A percentile compares a stretch with the other conserved stretches of the same genome.
phyloP scores from a whole-genome alignment of 2,113 vertebrate genomes.

The Smithornis capensis region DNA sequence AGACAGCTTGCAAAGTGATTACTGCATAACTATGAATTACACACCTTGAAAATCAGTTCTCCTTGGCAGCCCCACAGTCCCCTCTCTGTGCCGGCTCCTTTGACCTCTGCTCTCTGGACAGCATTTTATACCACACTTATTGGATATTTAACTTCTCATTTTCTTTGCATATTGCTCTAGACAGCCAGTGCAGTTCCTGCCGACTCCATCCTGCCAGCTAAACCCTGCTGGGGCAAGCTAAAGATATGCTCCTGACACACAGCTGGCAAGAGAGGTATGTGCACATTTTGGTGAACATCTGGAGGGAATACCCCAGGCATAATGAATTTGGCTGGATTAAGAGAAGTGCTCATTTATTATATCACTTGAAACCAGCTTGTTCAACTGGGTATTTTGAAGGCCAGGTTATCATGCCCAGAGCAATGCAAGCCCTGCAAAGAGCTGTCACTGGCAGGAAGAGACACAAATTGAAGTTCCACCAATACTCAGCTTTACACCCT shows the following conservation, averaged over 20 bases:
- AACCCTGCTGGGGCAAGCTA: not conserved
- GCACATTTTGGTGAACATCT: not conserved
- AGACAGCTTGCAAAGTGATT: slow-evolving; percentile 13
- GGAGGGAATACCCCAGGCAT: slow-evolving; percentile 19
- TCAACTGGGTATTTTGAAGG: not conserved
- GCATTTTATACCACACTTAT: not conserved
- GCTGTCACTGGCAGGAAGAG: not conserved
- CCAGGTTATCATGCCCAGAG: not conserved
- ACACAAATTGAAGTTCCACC: not conserved
- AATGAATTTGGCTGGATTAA: not conserved
- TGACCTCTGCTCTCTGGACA: slow-evolving; percentile 26
- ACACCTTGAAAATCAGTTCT: slow-evolving; percentile 2
- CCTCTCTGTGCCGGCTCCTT: not conserved
- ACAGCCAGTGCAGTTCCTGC: not conserved
- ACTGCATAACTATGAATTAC: slow-evolving; percentile 9
- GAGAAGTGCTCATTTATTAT: not conserved
- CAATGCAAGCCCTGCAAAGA: not conserved
- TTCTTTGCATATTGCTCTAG: not conserved
- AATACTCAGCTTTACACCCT: not conserved
- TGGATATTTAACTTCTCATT: slow-evolving; percentile 22
- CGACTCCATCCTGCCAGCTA: slow-evolving; percentile 13
- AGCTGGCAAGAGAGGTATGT: not conserved
- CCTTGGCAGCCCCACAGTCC: not conserved
- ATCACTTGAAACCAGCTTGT: not conserved
- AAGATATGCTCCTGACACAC: not conserved